Evolutionary conservation across 1,140 invertebrate species (phyloP).

Genomic region (Brachionus rotundiformis): DNA sequence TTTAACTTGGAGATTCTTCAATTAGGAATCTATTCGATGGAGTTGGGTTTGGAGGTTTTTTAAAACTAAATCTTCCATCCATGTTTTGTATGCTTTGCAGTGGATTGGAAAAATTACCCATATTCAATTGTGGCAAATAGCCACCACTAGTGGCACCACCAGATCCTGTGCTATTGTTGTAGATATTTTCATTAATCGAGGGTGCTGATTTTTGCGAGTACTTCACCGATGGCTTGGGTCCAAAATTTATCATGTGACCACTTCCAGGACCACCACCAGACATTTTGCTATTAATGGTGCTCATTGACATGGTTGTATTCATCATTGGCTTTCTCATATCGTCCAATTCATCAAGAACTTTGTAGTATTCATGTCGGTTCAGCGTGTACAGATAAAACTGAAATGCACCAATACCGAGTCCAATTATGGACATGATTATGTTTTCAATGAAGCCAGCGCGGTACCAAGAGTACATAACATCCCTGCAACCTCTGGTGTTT

Average conservation of each 20-base stretch:
- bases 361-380: conserved; percentile 33
- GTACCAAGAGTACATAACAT: conserved; percentile 52
- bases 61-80: conserved; percentile 44
- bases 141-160: neutral
- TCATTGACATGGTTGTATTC: conserved; percentile 51
- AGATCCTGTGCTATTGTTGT: neutral
- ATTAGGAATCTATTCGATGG: conserved; percentile 40
- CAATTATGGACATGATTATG: conserved; percentile 44
- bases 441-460: conserved; percentile 43
- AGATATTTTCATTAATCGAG: neutral
- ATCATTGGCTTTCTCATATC: conserved; percentile 51
- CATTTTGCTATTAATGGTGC: conserved; percentile 50
- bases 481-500: conserved; percentile 43
- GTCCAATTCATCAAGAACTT: conserved; percentile 32
- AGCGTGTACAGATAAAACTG: conserved; percentile 28
- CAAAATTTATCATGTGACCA: conserved; percentile 50
- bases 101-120: conserved; percentile 29
- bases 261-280: conserved; percentile 7
- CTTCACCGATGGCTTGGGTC: neutral
- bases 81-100: conserved; percentile 44
- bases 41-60: neutral
- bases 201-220: conserved; percentile 21
- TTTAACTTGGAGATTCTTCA: conserved; percentile 26
- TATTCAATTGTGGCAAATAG: conserved; percentile 17
- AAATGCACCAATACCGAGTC: neutral